Base-by-base conservation (phyloP, 2,797 vertebrate genomes). In the Typhlichthys subterraneus region DNA sequence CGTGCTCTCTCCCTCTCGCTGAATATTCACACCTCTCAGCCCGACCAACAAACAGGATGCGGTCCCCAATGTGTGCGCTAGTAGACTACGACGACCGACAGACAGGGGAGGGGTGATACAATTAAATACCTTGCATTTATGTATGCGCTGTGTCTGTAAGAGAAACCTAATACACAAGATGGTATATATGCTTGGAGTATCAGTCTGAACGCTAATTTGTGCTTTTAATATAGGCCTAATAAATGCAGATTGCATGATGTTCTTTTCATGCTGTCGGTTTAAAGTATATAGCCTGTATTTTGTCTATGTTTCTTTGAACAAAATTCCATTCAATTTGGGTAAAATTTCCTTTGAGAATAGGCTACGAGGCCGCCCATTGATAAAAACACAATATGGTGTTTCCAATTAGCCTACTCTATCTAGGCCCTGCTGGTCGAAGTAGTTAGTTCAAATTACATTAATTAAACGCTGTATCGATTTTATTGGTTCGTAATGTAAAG, bases 41-140 rank as follows among this genome's bases (percentile, higher is more conserved):
- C 65, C 69, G 54, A 69, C 55, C 73, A 67, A 61, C 76, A 86
- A 84, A 89, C 90, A 86, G 87, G 84, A 87, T 87, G 85, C 73
- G 77, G 76, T 78, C 51, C 73, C 42, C 45, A 38, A 57, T 56
- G 61, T 59, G 72, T 60, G 70, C 29, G 60, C 61, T 17, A 65
- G 62, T 77, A 23, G 23, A 2, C 23, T 23, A 23, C 23, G 23
- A 77, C 83, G 75, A 78, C 70, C 63, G 60, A 72, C 55, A 64
- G 57, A 70, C 54, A 9, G 29, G 49, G 46, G 53, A 19, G 33
- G 12, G 49, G 33, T 45, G 14, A 11, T 15, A 56, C 7, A 5
- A 64, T 67, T 77, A 64, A 79, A 78, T 67, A 77, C 62, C 56
- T 45, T 15, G 13, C 70, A 58, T 78, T 82, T 81, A 72, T 77